A percentile compares a stretch with the other conserved stretches of the same genome.
Evolutionary conservation across 92 coral and sea anemone genomes (phyloP).

Genomic region (Umimayanthus chanpuru): DNA sequence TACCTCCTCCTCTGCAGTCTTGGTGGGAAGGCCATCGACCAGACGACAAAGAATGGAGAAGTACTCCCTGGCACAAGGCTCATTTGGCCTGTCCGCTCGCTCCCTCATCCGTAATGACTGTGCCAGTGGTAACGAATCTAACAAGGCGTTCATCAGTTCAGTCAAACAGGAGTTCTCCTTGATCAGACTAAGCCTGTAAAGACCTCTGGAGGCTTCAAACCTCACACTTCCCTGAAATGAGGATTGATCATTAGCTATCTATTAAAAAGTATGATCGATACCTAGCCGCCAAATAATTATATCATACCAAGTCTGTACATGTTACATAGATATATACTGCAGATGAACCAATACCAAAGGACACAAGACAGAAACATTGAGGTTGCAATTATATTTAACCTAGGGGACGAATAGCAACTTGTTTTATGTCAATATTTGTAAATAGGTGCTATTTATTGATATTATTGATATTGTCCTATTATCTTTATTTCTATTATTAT

Average conservation of each 20-base stretch:
- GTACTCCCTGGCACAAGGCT: conserved; percentile 92
- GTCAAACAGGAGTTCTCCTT: conserved; percentile 89
- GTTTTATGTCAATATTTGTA: no score
- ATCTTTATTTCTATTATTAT: no score
- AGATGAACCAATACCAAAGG: no score
- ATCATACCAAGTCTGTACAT: background rate
- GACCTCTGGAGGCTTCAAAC: conserved; percentile 94
- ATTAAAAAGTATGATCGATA: background rate
- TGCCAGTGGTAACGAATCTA: conserved; percentile 93
- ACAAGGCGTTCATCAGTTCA: conserved; percentile 88
- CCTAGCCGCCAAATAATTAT: background rate
- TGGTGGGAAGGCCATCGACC: conserved; percentile 90
- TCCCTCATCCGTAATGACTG: conserved; percentile 83
- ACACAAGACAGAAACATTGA: no score
- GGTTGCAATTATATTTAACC: no score
- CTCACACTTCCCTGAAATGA: conserved; percentile 78
- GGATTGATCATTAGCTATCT: background rate
- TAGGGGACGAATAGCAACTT: no score
- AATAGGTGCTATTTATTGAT: no score
- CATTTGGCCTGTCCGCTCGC: conserved; percentile 67
- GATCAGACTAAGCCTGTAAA: conserved; percentile 91
- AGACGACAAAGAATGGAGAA: conserved; percentile 85
- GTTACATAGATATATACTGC: background rate
- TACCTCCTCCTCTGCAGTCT: conserved; percentile 85
- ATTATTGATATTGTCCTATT: no score